These are phyloP conservation scores for Scaptomyza tumidula DNA, from an alignment of 2,888 invertebrate species.

Conservation along the genomic window DNA sequence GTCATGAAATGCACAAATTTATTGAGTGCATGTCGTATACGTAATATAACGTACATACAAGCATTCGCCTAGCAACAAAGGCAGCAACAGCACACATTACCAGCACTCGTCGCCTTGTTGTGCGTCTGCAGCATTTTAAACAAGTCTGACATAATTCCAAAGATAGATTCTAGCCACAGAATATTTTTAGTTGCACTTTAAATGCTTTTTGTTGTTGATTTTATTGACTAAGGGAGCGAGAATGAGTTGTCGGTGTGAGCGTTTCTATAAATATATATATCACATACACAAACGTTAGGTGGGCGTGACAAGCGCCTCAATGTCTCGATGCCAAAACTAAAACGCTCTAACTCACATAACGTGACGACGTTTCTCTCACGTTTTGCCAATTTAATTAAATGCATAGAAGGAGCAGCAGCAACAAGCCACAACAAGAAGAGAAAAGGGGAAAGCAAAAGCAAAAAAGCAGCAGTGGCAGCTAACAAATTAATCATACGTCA, in stretches of 20 bases:
- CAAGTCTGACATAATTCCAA: slow-evolving; percentile 55
- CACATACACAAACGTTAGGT: slow-evolving; percentile 1
- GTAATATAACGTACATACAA: slow-evolving; percentile 43
- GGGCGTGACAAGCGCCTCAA: slow-evolving; percentile 9
- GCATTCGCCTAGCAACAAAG: slow-evolving; percentile 25
- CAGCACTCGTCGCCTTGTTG: neutral
- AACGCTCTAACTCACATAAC: slow-evolving; percentile 39
- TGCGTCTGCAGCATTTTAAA: slow-evolving; percentile 35
- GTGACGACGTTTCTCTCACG: slow-evolving; percentile 9
- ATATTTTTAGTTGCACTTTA: slow-evolving; percentile 69
- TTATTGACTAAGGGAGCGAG: neutral
- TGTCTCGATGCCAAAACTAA: slow-evolving; percentile 47
- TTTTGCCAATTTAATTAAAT: slow-evolving; percentile 67
- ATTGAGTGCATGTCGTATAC: slow-evolving; percentile 67
- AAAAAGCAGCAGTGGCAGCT: slow-evolving; percentile 22
- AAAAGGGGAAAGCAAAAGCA: neutral
- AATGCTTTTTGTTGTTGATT: slow-evolving; percentile 19
- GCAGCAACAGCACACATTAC: slow-evolving; percentile 6
- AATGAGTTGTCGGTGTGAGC: slow-evolving; percentile 13
- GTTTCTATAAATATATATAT: slow-evolving; percentile 49
- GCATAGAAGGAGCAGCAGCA: slow-evolving; percentile 6
- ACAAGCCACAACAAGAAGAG: neutral
- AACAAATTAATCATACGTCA: slow-evolving; percentile 74
- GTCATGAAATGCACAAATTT: slow-evolving; percentile 66
- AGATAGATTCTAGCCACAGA: slow-evolving; percentile 35